Evolutionary conservation across 2,113 vertebrate species (phyloP).

Genomic region (Mandrillus leucophaeus): DNA sequence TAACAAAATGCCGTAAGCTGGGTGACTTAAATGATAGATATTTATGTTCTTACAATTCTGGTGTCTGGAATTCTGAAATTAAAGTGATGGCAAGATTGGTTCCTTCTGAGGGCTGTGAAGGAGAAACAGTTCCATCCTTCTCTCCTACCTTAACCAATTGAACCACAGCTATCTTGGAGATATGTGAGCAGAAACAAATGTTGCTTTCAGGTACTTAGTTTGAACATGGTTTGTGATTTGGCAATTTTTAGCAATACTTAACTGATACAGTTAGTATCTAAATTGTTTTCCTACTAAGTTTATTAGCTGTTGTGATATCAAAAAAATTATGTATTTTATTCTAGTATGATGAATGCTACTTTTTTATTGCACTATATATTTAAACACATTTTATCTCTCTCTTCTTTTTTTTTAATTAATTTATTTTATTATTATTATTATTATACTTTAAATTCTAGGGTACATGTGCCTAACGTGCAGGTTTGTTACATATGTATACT

Average conservation of each 20-base stretch:
- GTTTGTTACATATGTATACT: too few relatives aligned
- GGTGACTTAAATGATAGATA: background rate
- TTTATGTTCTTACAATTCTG: background rate
- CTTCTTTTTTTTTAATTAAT: too few relatives aligned
- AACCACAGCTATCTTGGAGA: background rate
- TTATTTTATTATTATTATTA: too few relatives aligned
- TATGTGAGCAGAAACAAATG: background rate
- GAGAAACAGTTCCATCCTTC: background rate
- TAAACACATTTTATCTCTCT: background rate
- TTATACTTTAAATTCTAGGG: too few relatives aligned
- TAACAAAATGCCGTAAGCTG: background rate
- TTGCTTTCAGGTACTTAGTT: background rate
- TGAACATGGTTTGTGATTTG: background rate
- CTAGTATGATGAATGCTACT: background rate
- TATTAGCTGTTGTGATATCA: background rate
- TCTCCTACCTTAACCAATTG: background rate
- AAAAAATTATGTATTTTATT: background rate
- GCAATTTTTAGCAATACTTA: background rate
- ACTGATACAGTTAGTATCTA: background rate
- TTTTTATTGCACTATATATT: background rate
- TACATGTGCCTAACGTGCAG: too few relatives aligned
- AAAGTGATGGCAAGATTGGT: background rate
- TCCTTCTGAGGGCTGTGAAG: background rate
- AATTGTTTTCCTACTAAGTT: background rate
- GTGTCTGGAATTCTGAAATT: background rate